Base-by-base conservation (phyloP, 2,888 invertebrate species). In the Lasioglossum vierecki region DNA sequence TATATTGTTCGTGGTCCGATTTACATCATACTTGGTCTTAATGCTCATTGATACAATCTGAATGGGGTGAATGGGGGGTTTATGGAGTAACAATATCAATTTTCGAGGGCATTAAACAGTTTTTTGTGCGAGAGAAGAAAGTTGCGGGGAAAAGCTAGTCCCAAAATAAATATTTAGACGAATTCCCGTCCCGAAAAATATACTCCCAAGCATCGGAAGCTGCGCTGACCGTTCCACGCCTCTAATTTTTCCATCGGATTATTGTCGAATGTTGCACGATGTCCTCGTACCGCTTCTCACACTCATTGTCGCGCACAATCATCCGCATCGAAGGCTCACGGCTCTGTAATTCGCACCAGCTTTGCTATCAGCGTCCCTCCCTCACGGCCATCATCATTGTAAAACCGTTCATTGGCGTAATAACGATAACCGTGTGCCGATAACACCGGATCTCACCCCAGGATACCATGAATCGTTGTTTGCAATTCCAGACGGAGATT, bases 401-500 rank as follows among this genome's bases (percentile, higher is more conserved):
- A 68, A 68, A 68, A 68, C 22, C 35, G 68, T 68, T 41, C 39
- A 68, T 68, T 53, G 53, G 13, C 8, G 44, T 66, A 15, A 74
- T 68, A 79, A 81, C 63, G 44, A 66, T 80, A 82, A 80, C 13
- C 49, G n/a, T 63, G 26, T 2, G 15, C 26, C 18, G 44, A 49
- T 41, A 49, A 30, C 26, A 9, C 6, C 53, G 70, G 26, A n/a
- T 44, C 46, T 57, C 35, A 57, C 15, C 26, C 18, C 26, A 22
- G 39, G 41, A 44, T 63, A 70, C 66, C 30, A 63, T 75, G 39
- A 13, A 41, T 84, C 68, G 22, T 22, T 22, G 44, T 22, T 53
- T 60, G 2, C 26, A 63, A 76, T 90, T 91, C 80, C 93, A 96
- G 96, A 98, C 92, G 98, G 98, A 0, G 98, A 98, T 94, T 98